Evolutionary conservation across 2,797 vertebrate genomes (phyloP), one percentile per base, ranked within the genome.

Genomic region (Enteromius radiatus): DNA sequence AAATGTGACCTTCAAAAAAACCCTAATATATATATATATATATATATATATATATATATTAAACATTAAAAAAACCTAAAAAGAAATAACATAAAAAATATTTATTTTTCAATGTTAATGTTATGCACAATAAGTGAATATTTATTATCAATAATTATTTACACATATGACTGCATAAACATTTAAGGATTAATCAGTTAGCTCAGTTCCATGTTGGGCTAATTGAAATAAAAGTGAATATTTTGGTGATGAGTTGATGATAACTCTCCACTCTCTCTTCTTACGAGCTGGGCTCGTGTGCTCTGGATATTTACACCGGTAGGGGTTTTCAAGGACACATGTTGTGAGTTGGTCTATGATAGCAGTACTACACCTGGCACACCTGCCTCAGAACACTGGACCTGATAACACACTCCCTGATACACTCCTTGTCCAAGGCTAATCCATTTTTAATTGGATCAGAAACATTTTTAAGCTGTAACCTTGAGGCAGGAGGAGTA

Each of bases 401-500:
- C 5, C 74, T 59, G 64, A 83, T 76, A 82, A 82, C 41, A 45
- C 67, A 63, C 56, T 71, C 54, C 63, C n/a, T 41, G 21, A 81
- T 56, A 65, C 47, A 71, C 68, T 73, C 45, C 59, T 45, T 75
- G 6, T 4, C 28, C 21, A 3, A 19, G 45, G 64, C 54, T 83
- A 70, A 86, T 86, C 84, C 77, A 75, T 83, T 80, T 83, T 82
- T 83, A 83, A 86, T 79, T 74, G 63, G 36, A 67, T 67, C 68
- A 78, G 5, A 49, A 81, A 45, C 78, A 81, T 73, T 73, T 83
- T 73, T 81, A 81, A 84, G 38, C 68, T 36, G 23, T 49, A 84
- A 82, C 82, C 78, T 84, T 80, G 47, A 63, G 54, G 45, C 65
- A 74, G 56, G 33, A 31, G 21, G 9, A 56, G 59, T 74, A 47